Evolutionary conservation across 2,888 invertebrate genomes (phyloP).

Genomic region (Dioctria rufipes): DNA sequence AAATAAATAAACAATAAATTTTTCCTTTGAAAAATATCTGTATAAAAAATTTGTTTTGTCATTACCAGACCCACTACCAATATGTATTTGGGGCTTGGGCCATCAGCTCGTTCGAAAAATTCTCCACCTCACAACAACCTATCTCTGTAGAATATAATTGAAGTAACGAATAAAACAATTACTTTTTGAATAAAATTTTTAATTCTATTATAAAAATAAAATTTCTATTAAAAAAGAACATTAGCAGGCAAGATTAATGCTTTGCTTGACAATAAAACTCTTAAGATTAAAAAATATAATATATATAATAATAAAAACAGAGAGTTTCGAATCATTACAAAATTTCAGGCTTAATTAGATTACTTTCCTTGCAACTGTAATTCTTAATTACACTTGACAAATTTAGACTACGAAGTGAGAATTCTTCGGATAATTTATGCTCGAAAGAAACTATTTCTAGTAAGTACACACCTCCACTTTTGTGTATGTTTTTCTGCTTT

Average conservation of each 20-base stretch:
- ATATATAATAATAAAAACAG: slow-evolving; percentile 29
- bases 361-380: slow-evolving; percentile 14
- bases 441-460: not conserved
- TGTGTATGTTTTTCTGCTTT: not conserved
- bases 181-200: slow-evolving; percentile 36
- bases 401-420: slow-evolving; percentile 30
- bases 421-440: not conserved
- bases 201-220: slow-evolving; percentile 51
- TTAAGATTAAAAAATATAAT: slow-evolving; percentile 44
- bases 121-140: no score
- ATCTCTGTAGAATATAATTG: not conserved
- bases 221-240: slow-evolving; percentile 51
- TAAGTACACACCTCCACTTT: not conserved
- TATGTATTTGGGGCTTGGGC: no score
- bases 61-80: no score
- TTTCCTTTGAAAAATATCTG: no score
- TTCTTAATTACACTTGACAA: slow-evolving; percentile 35
- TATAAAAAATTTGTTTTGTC: no score
- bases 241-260: slow-evolving; percentile 59
- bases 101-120: no score
- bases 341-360: slow-evolving; percentile 32
- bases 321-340: slow-evolving; percentile 33
- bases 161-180: not conserved
- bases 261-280: slow-evolving; percentile 56
- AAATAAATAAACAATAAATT: no score